Base-by-base conservation (phyloP, 2,113 vertebrate genomes). In the Brachypodius melanocephalos region DNA sequence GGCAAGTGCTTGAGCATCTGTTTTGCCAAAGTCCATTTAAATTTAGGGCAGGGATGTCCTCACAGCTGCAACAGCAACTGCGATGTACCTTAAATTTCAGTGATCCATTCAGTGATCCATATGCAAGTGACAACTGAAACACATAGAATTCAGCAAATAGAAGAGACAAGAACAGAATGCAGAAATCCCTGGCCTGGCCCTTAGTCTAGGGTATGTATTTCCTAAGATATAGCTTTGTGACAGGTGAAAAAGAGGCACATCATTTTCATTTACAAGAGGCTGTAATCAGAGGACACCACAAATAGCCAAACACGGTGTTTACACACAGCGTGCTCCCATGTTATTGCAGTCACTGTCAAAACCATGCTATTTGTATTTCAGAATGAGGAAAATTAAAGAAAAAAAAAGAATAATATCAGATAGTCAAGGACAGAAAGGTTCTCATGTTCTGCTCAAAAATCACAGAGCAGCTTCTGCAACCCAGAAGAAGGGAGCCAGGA, bases 11-110 rank as follows among this genome's bases (percentile, higher is more conserved):
- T 49, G 38, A 81, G 17, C 15, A 52, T 80, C 20, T 86, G 42
- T 65, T 79, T 83, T 79, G 73, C 55, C 4, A 3, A 89, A 85
- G 67, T 67, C 66, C 59, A 26, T 79, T 85, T 73, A 51, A 79
- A 69, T 92, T 93, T 97, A 83, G 66, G 28, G 34, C 58, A 91
- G 21, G 36, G 14, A 45, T 83, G 16, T 76, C 62, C 19, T 40
- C 34, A 43, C 46, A 85, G 42, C 21, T 0, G 0, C 45, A 32
- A 28, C 38, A 65, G 51, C 17, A 76, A 26, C 55, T 48, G 17
- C 18, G 34, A 36, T 0, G 1, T 76, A 59, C 12, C 66, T 90
- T 66, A 81, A 74, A 78, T 95, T 85, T 88, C 45, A 57, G n/a
- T 73, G n/a, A 11, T 85, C 36, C 1, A 1, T 75, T 85, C 91